Evolutionary conservation across 2,113 vertebrate species (phyloP).

Genomic region (Rhineura floridana): DNA sequence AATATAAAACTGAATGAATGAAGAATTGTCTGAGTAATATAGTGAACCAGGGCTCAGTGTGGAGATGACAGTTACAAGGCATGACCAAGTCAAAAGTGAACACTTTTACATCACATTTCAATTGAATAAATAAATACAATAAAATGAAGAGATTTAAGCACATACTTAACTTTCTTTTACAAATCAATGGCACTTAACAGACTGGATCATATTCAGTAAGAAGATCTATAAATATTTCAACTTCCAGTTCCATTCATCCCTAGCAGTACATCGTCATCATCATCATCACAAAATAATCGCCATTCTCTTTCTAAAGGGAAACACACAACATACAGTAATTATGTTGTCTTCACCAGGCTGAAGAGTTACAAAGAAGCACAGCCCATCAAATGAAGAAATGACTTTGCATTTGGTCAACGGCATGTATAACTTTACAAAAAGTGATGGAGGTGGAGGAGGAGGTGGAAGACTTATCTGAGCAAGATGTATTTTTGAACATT

Average conservation of each 20-base stretch:
- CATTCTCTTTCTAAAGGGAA: not conserved
- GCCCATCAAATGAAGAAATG: not conserved
- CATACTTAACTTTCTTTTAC: not conserved
- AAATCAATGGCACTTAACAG: not conserved
- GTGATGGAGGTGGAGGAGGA: no score
- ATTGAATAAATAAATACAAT: not conserved
- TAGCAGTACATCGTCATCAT: not conserved
- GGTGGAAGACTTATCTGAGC: not conserved
- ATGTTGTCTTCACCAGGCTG: not conserved
- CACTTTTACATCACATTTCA: not conserved
- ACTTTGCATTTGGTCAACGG: not conserved
- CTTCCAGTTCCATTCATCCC: not conserved
- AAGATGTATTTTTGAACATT: no score
- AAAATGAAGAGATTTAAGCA: not conserved
- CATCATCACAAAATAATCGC: not conserved
- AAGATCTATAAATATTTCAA: not conserved
- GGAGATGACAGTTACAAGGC: not conserved
- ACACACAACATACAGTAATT: not conserved
- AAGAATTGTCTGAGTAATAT: conserved; percentile 4
- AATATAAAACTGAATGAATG: not conserved
- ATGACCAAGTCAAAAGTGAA: not conserved
- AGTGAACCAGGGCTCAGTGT: not conserved
- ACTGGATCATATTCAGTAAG: not conserved
- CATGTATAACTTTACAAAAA: not conserved
- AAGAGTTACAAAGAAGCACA: not conserved